Base-by-base conservation (phyloP, 2,888 invertebrate species). In the Orthonevra nobilis region DNA sequence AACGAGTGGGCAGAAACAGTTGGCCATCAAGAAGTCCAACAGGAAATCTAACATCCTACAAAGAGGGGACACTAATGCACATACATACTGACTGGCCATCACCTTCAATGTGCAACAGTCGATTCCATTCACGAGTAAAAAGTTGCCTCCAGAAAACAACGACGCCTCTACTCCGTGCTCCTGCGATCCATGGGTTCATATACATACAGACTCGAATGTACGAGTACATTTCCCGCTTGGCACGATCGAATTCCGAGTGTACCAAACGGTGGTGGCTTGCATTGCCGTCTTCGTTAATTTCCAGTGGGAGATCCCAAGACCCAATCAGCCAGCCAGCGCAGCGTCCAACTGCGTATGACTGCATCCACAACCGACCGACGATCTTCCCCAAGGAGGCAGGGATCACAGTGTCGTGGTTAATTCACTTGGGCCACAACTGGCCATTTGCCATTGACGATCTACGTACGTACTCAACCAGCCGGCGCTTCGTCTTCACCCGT, bases 371-470 rank as follows among this genome's bases (percentile, higher is more conserved):
- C n/a, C 52, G 40, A 58, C 58, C 50, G 20, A 23, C 17, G 40
- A 48, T 73, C 40, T 50, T 34, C 42, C n/a, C 26, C 64, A 34
- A 42, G 58, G 42, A 50, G 50, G 58, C 58, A 66, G 50, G 42
- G 58, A 52, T 17, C 14, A 44, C n/a, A 52, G 54, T 3, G 17
- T 15, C 12, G 23, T 17, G 15, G 36, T 34, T 15, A 9, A 28
- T 19, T 42, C 19, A 20, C 58, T 34, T 30, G 23, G 20, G 14
- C 17, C 38, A 12, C 48, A 58, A 64, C 61, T 73, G 66, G 46
- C 64, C 58, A 68, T 66, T 73, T 68, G 61, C 73, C 79, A 77
- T 79, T 79, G 73, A 79, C 66, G 73, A 66, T 73, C 42, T 56
- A 66, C 36, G n/a, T n/a, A n/a, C n/a, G n/a, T n/a, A n/a, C n/a